phyloP scores from a whole-genome alignment of 1,140 invertebrate genomes.

The Drosophila subobscura region DNA sequence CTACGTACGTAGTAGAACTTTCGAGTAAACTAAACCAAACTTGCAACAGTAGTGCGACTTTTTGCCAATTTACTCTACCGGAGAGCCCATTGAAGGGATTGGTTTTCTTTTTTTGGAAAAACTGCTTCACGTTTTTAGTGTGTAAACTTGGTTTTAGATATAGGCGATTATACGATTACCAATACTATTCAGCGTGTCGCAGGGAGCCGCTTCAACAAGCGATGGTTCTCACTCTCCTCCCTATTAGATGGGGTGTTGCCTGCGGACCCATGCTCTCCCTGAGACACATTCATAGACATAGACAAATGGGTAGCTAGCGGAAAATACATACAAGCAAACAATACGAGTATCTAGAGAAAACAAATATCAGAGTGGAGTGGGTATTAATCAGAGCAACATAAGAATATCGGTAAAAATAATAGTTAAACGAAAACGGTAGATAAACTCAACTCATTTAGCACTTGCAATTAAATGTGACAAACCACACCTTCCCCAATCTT shows the following conservation, averaged over 20 bases:
- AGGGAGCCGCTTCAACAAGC: constrained; percentile 21
- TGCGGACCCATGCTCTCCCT: too few species aligned
- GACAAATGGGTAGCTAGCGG: constrained; percentile 5
- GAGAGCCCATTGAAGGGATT: constrained; percentile 8
- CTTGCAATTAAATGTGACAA: constrained; percentile 74
- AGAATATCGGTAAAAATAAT: constrained; percentile 62
- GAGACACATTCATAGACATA: too few species aligned
- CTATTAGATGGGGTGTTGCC: neutral
- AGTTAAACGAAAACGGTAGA: constrained; percentile 23
- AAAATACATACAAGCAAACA: constrained; percentile 42
- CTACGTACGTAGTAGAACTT: constrained; percentile 32
- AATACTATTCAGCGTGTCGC: constrained; percentile 22
- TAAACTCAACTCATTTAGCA: constrained; percentile 69
- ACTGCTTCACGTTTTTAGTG: constrained; percentile 66
- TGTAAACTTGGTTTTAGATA: constrained; percentile 69
- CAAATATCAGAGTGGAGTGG: constrained; percentile 38
- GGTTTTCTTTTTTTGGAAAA: neutral
- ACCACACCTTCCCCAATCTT: constrained; percentile 11
- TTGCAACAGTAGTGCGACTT: constrained; percentile 36
- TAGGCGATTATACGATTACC: constrained; percentile 37
- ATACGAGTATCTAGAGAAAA: constrained; percentile 30
- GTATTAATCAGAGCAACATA: constrained; percentile 64
- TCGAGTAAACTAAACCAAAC: constrained; percentile 37
- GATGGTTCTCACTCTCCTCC: too few species aligned
- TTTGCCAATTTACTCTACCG: constrained; percentile 16